Base-by-base conservation (phyloP, 2,888 invertebrate species). In the Eilema sororculum region DNA sequence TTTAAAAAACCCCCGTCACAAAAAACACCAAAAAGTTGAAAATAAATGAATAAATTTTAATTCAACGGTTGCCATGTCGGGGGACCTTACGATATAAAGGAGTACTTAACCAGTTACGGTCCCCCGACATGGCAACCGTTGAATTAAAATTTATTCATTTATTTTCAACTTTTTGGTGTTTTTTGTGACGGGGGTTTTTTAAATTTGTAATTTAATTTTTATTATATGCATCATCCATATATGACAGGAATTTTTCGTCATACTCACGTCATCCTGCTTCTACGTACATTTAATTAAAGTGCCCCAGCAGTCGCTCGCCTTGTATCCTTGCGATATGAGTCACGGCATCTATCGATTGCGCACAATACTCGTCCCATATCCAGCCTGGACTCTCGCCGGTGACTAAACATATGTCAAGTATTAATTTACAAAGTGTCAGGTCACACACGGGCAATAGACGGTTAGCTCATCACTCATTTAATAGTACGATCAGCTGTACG, bases 161-260 rank as follows among this genome's bases (percentile, higher is more conserved):
- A n/a, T n/a, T n/a, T n/a, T n/a, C n/a, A n/a, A n/a, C n/a, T n/a
- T n/a, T n/a, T n/a, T n/a, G n/a, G n/a, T n/a, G n/a, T n/a, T n/a
- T n/a, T n/a, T n/a, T n/a, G n/a, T n/a, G n/a, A n/a, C n/a, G n/a
- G n/a, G n/a, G n/a, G n/a, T n/a, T n/a, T n/a, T n/a, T n/a, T n/a
- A n/a, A n/a, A n/a, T n/a, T n/a, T n/a, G n/a, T n/a, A n/a, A n/a
- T n/a, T n/a, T n/a, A n/a, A n/a, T n/a, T n/a, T n/a, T n/a, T n/a
- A n/a, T n/a, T n/a, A n/a, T n/a, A 52, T 52, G 52, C 52, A 52
- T 52, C 52, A 52, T 52, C 8, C n/a, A n/a, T n/a, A 52, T 16
- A n/a, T 52, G n/a, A 52, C 52, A n/a, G 52, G n/a, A 52, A 52
- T 52, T 52, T 52, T n/a, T n/a, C 52, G 52, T 52, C 52, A n/a